A percentile compares a stretch with the other conserved stretches of the same genome.
Conservation (phyloP, 2,888 invertebrate genomes). For the Stenurella melanura region DNA sequence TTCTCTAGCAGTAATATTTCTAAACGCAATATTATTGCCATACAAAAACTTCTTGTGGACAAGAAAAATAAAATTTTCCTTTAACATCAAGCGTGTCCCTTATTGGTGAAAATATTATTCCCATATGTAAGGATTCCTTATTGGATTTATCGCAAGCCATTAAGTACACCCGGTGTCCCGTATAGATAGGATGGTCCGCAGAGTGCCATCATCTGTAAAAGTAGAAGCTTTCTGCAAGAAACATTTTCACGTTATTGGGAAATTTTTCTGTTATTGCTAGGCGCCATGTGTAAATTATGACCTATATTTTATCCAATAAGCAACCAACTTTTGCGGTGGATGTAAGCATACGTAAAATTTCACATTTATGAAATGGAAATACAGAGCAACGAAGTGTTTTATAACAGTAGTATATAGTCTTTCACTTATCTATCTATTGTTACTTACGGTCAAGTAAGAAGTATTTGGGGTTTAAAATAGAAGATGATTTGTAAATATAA, state of each 20-base stretch:
- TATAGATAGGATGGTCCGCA: constrained; percentile 30
- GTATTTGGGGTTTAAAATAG: too few species aligned
- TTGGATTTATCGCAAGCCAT: constrained; percentile 33
- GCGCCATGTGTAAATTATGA: constrained; percentile 40
- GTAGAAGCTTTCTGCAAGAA: constrained; percentile 31
- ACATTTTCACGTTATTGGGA: constrained; percentile 34
- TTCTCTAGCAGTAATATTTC: neutral
- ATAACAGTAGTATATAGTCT: neutral
- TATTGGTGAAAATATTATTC: constrained; percentile 32
- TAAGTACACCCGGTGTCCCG: constrained; percentile 29
- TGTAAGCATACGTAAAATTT: constrained; percentile 2
- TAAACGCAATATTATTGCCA: neutral
- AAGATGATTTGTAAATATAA: too few species aligned
- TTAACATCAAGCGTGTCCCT: constrained; percentile 6
- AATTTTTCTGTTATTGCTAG: constrained; percentile 42
- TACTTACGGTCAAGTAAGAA: too few species aligned
- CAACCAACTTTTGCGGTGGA: neutral
- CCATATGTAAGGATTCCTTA: constrained; percentile 26
- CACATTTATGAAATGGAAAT: neutral
- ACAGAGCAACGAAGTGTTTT: neutral
- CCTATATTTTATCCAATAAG: constrained; percentile 36
- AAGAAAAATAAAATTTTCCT: constrained; percentile 18
- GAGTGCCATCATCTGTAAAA: constrained; percentile 37
- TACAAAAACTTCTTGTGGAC: neutral
- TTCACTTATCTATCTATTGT: too few species aligned